Conservation (phyloP, 2,888 invertebrate species). For the Mylabris sibirica region DNA sequence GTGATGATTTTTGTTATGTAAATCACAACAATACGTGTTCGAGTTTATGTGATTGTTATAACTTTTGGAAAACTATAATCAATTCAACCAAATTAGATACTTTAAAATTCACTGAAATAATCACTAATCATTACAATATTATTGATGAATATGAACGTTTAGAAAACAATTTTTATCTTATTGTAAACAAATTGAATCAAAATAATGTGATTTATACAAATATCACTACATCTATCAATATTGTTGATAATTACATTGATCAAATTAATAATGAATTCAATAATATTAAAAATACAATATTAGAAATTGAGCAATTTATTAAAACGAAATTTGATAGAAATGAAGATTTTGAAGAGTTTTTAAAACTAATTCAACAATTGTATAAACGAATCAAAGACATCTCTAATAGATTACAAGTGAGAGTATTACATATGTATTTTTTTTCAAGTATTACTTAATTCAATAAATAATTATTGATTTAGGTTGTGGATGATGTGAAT, state of each 20-base stretch:
- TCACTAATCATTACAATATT: neutral
- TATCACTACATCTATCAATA: neutral
- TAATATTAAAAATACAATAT: neutral
- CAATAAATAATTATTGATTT: neutral
- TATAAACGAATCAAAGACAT: neutral
- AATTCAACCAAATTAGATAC: neutral
- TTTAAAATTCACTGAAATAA: neutral
- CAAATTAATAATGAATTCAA: neutral
- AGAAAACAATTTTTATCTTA: neutral
- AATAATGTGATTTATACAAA: neutral
- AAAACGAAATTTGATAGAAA: neutral
- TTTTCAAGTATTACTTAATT: neutral
- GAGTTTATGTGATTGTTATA: conserved; percentile 19
- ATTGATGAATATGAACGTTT: neutral
- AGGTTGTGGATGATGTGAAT: neutral
- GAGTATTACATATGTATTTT: too few species aligned
- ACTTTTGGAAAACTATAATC: neutral
- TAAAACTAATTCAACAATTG: neutral
- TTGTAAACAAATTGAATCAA: neutral
- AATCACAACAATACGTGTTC: conserved; percentile 3
- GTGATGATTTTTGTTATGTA: too few species aligned
- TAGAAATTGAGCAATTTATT: neutral
- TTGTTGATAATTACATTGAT: neutral
- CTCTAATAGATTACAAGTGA: neutral
- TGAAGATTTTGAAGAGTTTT: neutral